A percentile compares a stretch with the other conserved stretches of the same genome.
Evolutionary conservation across 2,797 vertebrate genomes (phyloP).

Genomic region (Galaxias olidus): DNA sequence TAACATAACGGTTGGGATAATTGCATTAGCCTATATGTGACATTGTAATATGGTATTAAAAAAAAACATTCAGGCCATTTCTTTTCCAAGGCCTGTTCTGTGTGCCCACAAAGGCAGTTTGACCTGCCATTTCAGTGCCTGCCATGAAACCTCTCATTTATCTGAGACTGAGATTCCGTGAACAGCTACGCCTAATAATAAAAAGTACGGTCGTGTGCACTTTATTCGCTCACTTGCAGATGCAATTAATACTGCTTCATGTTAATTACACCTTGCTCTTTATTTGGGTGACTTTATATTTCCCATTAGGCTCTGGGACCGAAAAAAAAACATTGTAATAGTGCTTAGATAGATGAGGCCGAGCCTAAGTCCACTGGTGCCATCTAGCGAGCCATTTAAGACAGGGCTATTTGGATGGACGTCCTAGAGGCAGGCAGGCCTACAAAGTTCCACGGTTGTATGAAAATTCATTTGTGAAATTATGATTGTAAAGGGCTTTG

Average conservation of each 20-base stretch:
- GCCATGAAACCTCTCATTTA: constrained; percentile 19
- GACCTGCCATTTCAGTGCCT: constrained; percentile 11
- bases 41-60: no score
- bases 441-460: no score
- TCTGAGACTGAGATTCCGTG: constrained; percentile 46
- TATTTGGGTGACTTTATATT: constrained; percentile 73
- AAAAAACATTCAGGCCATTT: no score
- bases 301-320: constrained; percentile 60
- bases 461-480: neutral
- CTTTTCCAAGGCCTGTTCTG: no score
- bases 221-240: constrained; percentile 63
- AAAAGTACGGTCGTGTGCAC: constrained; percentile 52
- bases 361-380: constrained; percentile 59
- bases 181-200: constrained; percentile 25
- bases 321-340: constrained; percentile 23
- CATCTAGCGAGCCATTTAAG: constrained; percentile 65
- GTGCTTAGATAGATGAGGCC: constrained; percentile 26
- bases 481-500: no score
- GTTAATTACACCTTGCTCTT: constrained; percentile 73
- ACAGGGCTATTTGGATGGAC: no score
- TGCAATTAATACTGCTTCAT: constrained; percentile 70
- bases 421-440: no score
- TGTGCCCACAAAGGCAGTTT: neutral
- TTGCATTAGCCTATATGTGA: no score
- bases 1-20: no score